A percentile compares a stretch with the other conserved stretches of the same genome.
Conservation (phyloP, 2,888 invertebrate species). For the Itoplectis maculator region DNA sequence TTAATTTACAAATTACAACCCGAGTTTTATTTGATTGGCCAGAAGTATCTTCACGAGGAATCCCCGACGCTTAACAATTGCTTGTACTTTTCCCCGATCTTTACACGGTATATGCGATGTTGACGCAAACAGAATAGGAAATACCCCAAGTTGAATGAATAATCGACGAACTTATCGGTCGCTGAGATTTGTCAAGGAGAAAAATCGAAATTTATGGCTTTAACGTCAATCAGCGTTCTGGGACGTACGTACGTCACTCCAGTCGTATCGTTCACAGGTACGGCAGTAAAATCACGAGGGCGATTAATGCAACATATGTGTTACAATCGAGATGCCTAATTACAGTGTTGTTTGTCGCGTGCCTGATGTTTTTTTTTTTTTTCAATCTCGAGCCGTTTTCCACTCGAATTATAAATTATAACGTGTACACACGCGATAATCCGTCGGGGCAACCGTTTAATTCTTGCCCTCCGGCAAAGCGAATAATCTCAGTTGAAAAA, state of each 20-base stretch:
- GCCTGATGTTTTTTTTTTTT: neutral
- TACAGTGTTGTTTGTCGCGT: conserved; percentile 35
- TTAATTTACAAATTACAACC: too few species aligned
- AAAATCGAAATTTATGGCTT: neutral
- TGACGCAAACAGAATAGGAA: neutral
- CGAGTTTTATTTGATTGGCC: too few species aligned
- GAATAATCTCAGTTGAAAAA: neutral
- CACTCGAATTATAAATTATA: neutral
- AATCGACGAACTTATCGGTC: neutral
- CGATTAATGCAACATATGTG: neutral
- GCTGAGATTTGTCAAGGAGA: neutral
- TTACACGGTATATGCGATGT: neutral
- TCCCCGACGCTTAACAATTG: neutral
- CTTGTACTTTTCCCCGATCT: neutral
- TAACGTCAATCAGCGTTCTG: too few species aligned
- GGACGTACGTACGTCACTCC: neutral
- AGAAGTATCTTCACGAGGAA: too few species aligned
- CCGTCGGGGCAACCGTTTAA: neutral
- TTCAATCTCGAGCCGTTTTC: neutral
- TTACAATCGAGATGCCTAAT: conserved; percentile 9
- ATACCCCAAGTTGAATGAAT: neutral
- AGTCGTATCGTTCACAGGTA: neutral
- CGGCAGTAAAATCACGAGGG: neutral
- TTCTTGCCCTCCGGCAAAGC: neutral
- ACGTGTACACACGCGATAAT: neutral